Evolutionary conservation across 2,113 vertebrate genomes (phyloP).

Genomic region (Gambusia affinis): DNA sequence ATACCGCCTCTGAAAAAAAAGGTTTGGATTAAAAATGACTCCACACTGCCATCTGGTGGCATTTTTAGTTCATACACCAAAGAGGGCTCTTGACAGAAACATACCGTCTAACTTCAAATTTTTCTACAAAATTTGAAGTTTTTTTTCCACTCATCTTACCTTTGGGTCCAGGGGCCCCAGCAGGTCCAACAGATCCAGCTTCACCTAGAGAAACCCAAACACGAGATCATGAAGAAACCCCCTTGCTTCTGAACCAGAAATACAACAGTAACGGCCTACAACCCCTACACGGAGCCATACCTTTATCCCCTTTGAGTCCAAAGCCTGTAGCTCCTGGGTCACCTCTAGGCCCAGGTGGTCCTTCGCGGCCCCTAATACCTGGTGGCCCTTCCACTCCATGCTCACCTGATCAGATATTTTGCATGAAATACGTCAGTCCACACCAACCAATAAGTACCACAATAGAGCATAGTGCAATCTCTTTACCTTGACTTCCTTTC

Average conservation of each 20-base stretch:
- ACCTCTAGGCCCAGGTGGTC: slow-evolving; percentile 85
- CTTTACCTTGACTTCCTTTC: slow-evolving; percentile 88
- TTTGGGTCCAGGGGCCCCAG: slow-evolving; percentile 80
- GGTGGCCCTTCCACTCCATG: slow-evolving; percentile 85
- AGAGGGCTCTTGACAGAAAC: not conserved
- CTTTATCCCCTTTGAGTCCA: slow-evolving; percentile 93
- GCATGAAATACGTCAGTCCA: not conserved
- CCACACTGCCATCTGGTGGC: slow-evolving; percentile 47
- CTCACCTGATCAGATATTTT: slow-evolving; percentile 81
- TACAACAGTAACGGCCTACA: not conserved
- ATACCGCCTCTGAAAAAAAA: too few relatives aligned
- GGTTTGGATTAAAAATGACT: not conserved
- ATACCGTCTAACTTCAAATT: not conserved
- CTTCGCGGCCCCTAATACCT: slow-evolving; percentile 90
- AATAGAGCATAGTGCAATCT: not conserved
- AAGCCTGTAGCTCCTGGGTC: slow-evolving; percentile 85
- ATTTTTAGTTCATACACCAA: not conserved
- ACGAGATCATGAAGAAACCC: slow-evolving; percentile 1
- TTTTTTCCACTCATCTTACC: slow-evolving; percentile 71
- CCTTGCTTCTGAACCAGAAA: not conserved
- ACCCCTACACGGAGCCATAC: slow-evolving; percentile 56
- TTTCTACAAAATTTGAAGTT: not conserved
- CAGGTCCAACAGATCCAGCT: slow-evolving; percentile 79
- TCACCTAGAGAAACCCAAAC: slow-evolving; percentile 68
- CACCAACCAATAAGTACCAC: not conserved